Base-by-base conservation (phyloP, 2,113 vertebrate genomes). In the Nannospalax galili region DNA sequence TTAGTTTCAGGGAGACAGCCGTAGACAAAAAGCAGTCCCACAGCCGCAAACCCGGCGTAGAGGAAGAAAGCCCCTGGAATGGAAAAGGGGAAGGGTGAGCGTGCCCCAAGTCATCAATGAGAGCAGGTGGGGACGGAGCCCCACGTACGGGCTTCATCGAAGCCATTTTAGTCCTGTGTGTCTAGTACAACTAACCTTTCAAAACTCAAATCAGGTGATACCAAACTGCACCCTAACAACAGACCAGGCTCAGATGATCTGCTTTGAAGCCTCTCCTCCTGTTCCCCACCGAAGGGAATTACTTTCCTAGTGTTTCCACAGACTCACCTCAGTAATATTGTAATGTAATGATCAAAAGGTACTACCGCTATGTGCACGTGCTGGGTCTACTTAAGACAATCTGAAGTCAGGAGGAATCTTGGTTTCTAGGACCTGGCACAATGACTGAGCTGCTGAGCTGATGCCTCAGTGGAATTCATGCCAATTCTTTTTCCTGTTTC, bases 1-100 rank as follows among this genome's bases (percentile, higher is more conserved):
- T 99, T 99, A 75, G 99, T 99, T 98, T 99, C 99, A 19, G 99
- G 99, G 97, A 99, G 99, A 98, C 99, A 99, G 97, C 99, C 99
- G 0, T 99, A 99, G 98, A 99, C 96, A 97, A 99, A 99, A 96
- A 99, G 45, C 90, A 99, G 99, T 91, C 99, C 99, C 94, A 99
- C 72, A 81, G 98, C 97, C 78, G 99, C 99, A 95, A 99, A 96
- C 85, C 98, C 98, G n/a, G 99, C 98, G 88, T 99, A 99, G 91
- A 99, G 98, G 98, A 99, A 99, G 98, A 99, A 99, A 22, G 98
- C 99, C 94, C 99, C 99, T 99, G 98, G 48, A 97, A 96, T 5
- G 89, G 69, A 91, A 97, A 98, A 97, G 48, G 80, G 58, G 15
- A 58, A 2, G 2, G 17, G n/a, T 86, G 93, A 52, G 48, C 6